Percentiles rank a stretch among this genome's conserved stretches.
Conservation (phyloP, 2,888 invertebrate genomes). For the Anagyrus pseudococci region DNA sequence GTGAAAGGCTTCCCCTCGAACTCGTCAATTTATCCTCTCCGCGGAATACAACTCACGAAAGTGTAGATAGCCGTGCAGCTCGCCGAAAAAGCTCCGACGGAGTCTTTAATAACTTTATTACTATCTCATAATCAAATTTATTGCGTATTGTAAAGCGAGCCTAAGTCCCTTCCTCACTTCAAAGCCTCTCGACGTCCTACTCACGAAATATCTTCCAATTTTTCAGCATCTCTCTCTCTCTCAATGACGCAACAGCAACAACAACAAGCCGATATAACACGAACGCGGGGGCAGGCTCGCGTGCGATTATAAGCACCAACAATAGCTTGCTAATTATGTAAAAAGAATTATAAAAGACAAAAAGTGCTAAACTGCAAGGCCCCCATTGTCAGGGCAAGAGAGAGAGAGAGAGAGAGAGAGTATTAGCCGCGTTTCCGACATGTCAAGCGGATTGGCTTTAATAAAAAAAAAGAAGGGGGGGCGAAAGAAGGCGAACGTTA, state of each 20-base stretch:
- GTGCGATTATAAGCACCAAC: constrained; percentile 22
- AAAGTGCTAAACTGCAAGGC: no score
- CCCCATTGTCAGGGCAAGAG: neutral
- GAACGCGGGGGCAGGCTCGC: neutral
- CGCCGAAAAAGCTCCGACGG: neutral
- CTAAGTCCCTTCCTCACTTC: constrained; percentile 2
- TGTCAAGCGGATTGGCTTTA: no score
- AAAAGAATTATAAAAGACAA: neutral
- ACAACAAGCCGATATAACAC: neutral
- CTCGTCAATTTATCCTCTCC: no score
- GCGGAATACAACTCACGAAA: no score
- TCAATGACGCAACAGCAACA: constrained; percentile 4
- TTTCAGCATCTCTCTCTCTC: constrained; percentile 4
- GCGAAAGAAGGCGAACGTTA: neutral
- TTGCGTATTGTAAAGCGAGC: constrained; percentile 24
- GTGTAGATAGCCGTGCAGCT: no score
- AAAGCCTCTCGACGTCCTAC: no score
- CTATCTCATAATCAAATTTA: constrained; percentile 31
- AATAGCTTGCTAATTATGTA: constrained; percentile 32
- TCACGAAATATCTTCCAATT: no score
- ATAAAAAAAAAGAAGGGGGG: constrained; percentile 6
- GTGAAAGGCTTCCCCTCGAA: no score
- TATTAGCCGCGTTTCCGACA: no score
- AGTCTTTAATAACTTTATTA: constrained; percentile 27
- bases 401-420: neutral